Base-by-base conservation (phyloP, 2,888 invertebrate species). In the Atrina japonica region DNA sequence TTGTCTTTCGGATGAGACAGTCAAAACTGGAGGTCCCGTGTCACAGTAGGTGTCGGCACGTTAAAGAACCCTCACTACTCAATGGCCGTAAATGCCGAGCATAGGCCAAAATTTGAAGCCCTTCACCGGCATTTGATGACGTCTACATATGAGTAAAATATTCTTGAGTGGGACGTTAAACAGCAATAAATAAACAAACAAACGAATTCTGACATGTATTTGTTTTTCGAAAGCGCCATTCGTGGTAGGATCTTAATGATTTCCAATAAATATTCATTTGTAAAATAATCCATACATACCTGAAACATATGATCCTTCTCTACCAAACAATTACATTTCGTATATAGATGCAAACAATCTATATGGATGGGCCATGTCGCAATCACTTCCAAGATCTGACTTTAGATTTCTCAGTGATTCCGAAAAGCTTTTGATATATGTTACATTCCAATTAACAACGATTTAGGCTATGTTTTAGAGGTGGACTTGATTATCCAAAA, bases 401-500 rank as follows among this genome's bases (percentile, higher is more conserved):
- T 87, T 88, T 66, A 7, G 73, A 50, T 86, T 84, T 74, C 50
- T 77, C 47, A 60, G 45, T 25, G 65, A 75, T 0, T 35, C 18
- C 23, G 68, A 70, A 52, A 7, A 2, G 23, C 1, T 14, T 16
- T 58, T 27, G 58, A 41, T 41, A 14, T 58, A 5, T 18, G 18
- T 16, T 58, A 40, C 18, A 43, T 59, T 9, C 29, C 59, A 16
- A 25, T 25, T 27, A 29, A 41, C 25, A 25, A 16, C 7, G 45
- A 41, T n/a, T 2, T 11, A 0, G 45, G 59, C 1, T 59, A 25
- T 45, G 35, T 91, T 50, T 76, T 91, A 3, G 90, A 91, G 76
- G 90, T 91, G 5, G 91, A 91, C 73, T 66, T 92, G 40, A 81
- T 87, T 41, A 91, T 91, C 79, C 90, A 91, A 2, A n/a, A 78